Evolutionary conservation across 2,113 vertebrate genomes (phyloP).

Genomic region (Erpornis zantholeuca): DNA sequence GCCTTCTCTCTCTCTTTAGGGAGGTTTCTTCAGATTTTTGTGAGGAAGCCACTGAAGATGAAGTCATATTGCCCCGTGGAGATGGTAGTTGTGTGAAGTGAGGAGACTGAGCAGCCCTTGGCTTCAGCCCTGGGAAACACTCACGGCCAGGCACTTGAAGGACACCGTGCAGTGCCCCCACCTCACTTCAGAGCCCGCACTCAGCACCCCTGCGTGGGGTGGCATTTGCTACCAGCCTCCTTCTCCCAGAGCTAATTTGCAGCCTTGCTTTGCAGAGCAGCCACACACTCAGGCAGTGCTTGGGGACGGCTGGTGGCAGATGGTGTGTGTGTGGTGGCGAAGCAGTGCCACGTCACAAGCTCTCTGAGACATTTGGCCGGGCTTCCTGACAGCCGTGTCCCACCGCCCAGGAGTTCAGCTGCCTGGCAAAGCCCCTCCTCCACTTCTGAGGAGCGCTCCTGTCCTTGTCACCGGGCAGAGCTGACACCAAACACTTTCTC

Average conservation of each 20-base stretch:
- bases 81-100: not conserved
- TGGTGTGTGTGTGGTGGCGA: not conserved
- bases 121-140: accelerated
- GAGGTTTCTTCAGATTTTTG: not conserved
- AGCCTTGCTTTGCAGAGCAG: constrained; percentile 21
- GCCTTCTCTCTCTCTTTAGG: not conserved
- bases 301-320: constrained; percentile 15
- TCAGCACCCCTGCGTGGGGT: not conserved
- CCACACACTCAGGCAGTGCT: not conserved
- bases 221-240: not conserved
- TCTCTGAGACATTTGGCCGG: constrained; percentile 14
- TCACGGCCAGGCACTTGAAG: accelerated
- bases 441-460: not conserved
- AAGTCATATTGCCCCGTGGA: accelerated
- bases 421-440: not conserved
- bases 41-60: not conserved
- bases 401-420: not conserved
- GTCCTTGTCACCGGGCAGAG: not conserved
- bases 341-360: constrained; percentile 31
- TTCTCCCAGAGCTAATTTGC: not conserved
- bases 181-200: accelerated
- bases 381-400: constrained; percentile 21
- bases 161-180: not conserved
- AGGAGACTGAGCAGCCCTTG: not conserved
- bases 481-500: not conserved